Evolutionary conservation across 2,113 vertebrate genomes (phyloP).

Genomic region (Suricata suricatta): DNA sequence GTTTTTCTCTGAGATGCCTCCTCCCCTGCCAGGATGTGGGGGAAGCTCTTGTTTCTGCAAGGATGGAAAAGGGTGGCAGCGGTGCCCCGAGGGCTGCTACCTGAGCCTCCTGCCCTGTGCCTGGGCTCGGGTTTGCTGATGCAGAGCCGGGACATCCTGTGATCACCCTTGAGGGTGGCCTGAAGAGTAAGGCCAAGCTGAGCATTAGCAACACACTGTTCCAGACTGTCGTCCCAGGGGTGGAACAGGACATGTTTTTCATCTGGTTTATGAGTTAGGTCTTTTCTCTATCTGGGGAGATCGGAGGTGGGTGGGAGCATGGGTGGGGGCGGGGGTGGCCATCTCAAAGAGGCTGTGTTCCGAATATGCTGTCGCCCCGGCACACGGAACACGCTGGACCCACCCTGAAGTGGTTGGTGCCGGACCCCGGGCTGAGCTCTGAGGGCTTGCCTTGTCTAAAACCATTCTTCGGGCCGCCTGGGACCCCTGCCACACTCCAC

Average conservation of each 20-base stretch:
- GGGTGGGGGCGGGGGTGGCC: not conserved
- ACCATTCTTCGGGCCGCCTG: not conserved
- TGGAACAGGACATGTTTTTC: not conserved
- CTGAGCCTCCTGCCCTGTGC: not conserved
- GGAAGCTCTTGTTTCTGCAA: not conserved
- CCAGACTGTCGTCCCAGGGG: not conserved
- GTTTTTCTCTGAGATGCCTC: not conserved
- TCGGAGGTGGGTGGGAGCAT: not conserved
- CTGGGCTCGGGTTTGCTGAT: not conserved
- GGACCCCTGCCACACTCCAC: not conserved
- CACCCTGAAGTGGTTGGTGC: accelerated
- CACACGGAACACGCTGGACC: not conserved
- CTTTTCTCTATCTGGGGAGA: not conserved
- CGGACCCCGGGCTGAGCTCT: not conserved
- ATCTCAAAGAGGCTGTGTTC: not conserved
- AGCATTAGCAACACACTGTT: not conserved
- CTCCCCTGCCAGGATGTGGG: accelerated
- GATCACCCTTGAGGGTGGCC: not conserved
- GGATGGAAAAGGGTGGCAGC: accelerated
- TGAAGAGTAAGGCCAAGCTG: not conserved
- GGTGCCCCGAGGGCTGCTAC: not conserved
- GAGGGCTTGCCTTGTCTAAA: not conserved
- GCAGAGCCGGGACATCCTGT: not conserved
- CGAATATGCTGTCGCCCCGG: not conserved
- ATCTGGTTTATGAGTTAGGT: constrained; percentile 19